Base-by-base conservation (phyloP, 2,113 vertebrate genomes). In the Nannobrachium achirus region DNA sequence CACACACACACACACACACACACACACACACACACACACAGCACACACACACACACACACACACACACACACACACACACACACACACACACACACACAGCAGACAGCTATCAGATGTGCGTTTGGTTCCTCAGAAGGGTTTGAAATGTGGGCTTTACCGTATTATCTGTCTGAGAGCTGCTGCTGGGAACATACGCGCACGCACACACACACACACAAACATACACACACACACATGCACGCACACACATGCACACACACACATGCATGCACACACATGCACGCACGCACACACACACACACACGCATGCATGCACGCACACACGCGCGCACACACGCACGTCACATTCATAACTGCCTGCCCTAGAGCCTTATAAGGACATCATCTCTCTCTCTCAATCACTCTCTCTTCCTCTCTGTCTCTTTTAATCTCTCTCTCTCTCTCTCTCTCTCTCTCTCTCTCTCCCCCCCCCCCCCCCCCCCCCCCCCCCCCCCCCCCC, bases 311-410 rank as follows among this genome's bases (percentile, higher is more conserved):
- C 25, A 25, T 75, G 78, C 25, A 33, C 25, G 6, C 25, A 33
- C 25, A 87, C 25, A 33, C 25, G 6, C 25, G 6, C 25, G 6
- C 25, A 33, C 75, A 78, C 25, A 33, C 25, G 88, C 82, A 89
- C 87, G 73, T 88, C 86, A 86, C 81, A 53, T 80, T 64, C 76
- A 81, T 73, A 88, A 83, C 82, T 79, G 83, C 83, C 74, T 59
- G 83, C 76, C 83, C 25, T n/a, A n/a, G n/a, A n/a, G 78, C 89
- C 89, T 90, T 91, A 89, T 89, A 90, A 87, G 89, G 89, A 63
- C 83, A 81, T 85, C 79, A 75, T 82, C 84, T 80, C 76, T 80
- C 66, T 14, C 58, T 50, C 51, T 44, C 66, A 39, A 56, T 45
- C 52, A 57, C 50, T 57, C 42, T 45, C 10, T 76, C 69, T 56